Evolutionary conservation across 2,888 invertebrate species (phyloP).

Genomic region (Aspidiotus rigidus): DNA sequence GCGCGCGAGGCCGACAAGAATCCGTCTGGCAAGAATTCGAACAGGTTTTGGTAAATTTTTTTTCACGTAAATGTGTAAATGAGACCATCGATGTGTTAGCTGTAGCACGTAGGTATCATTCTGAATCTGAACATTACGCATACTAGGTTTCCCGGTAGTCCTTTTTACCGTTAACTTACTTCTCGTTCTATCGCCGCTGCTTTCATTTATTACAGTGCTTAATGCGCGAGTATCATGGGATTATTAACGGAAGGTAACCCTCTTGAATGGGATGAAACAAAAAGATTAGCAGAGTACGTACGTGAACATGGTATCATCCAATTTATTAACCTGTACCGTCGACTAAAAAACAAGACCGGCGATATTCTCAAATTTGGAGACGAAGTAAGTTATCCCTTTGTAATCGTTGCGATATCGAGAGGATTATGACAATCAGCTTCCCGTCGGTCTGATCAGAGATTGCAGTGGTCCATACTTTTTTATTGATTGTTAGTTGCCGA

Average conservation of each 20-base stretch:
- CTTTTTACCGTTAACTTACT: too few relatives aligned
- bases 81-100: too few relatives aligned
- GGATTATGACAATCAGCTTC: background rate
- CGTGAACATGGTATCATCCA: slow-evolving; percentile 89
- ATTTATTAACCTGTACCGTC: slow-evolving; percentile 87
- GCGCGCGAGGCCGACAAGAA: too few relatives aligned
- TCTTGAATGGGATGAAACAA: slow-evolving; percentile 90
- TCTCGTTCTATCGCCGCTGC: too few relatives aligned
- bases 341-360: slow-evolving; percentile 76
- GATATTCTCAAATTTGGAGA: slow-evolving; percentile 97
- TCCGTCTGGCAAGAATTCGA: too few relatives aligned
- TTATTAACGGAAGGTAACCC: slow-evolving; percentile 90
- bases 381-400: slow-evolving; percentile 52
- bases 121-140: too few relatives aligned
- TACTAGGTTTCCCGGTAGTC: too few relatives aligned
- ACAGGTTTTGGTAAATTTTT: too few relatives aligned
- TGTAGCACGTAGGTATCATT: too few relatives aligned
- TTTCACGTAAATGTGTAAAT: too few relatives aligned
- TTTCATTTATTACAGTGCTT: background rate
- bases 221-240: slow-evolving; percentile 78
- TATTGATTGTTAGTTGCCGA: background rate
- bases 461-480: slow-evolving; percentile 2
- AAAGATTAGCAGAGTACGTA: slow-evolving; percentile 80
- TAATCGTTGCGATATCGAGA: background rate
- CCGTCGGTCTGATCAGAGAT: too few relatives aligned